phyloP scores from a whole-genome alignment of 2,888 invertebrate genomes.

The Oligia fasciuncula region DNA sequence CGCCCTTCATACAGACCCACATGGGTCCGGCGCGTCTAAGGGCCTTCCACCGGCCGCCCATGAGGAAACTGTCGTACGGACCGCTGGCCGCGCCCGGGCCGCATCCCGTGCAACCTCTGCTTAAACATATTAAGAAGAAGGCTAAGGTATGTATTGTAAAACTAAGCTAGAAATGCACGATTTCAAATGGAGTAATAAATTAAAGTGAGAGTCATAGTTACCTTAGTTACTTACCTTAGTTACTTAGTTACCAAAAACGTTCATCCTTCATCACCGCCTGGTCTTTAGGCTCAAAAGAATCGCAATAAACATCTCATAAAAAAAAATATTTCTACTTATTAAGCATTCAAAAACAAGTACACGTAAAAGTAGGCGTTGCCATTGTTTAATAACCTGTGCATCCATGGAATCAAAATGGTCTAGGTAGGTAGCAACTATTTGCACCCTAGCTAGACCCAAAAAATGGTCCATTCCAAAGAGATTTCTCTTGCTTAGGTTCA shows the following conservation, averaged over 20 bases:
- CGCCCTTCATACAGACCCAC: slow-evolving; percentile 98
- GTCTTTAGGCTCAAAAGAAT: background rate
- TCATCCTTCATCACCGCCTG: background rate
- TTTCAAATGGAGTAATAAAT: background rate
- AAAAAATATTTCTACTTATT: background rate
- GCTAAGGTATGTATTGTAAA: slow-evolving; percentile 90
- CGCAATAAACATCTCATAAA: background rate
- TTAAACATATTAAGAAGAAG: slow-evolving; percentile 97
- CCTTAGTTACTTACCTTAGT: too few species aligned
- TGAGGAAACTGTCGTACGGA: slow-evolving; percentile 97
- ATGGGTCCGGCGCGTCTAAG: slow-evolving; percentile 94
- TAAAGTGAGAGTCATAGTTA: background rate
- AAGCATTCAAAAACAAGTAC: background rate
- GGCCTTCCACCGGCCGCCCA: slow-evolving; percentile 97
- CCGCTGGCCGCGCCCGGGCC: slow-evolving; percentile 92
- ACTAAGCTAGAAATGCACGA: background rate
- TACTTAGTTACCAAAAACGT: background rate
- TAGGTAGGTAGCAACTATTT: background rate
- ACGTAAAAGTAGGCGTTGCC: background rate
- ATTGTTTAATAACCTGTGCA: too few species aligned
- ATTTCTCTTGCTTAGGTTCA: background rate
- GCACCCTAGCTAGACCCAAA: background rate
- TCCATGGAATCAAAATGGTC: background rate
- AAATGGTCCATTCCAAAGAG: too few species aligned
- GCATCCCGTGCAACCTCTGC: slow-evolving; percentile 95